Conservation (phyloP, 2,888 invertebrate genomes). For the Dynastes grantii region DNA sequence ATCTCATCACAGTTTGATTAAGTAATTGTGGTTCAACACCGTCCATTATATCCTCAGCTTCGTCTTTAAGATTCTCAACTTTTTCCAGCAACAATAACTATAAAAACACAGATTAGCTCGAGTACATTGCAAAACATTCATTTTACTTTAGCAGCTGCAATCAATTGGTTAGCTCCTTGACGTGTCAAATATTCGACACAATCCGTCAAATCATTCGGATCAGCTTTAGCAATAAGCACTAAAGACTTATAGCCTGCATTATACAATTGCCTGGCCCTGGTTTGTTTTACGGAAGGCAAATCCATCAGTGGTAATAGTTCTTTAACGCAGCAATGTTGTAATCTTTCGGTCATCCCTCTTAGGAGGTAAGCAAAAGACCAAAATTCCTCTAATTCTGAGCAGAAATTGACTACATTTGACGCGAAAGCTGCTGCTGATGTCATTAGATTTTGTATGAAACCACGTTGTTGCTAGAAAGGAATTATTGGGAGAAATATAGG, state of each 20-base stretch:
- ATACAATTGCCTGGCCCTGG: conserved; percentile 87
- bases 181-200: conserved; percentile 81
- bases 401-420: conserved; percentile 84
- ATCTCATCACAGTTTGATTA: conserved; percentile 38
- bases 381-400: conserved; percentile 84
- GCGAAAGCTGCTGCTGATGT: conserved; percentile 82
- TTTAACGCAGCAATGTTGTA: conserved; percentile 86
- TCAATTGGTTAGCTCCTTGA: conserved; percentile 85
- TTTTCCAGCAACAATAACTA: conserved; percentile 88
- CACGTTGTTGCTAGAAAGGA: conserved; percentile 76
- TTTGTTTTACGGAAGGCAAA: conserved; percentile 90
- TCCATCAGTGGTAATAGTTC: conserved; percentile 90
- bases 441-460: conserved; percentile 85
- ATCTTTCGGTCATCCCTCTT: conserved; percentile 79
- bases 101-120: conserved; percentile 59
- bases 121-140: not conserved
- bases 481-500: conserved; percentile 67
- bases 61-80: conserved; percentile 89
- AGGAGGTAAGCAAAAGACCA: conserved; percentile 89
- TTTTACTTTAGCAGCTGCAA: conserved; percentile 88
- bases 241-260: conserved; percentile 87
- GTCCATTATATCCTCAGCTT: conserved; percentile 84
- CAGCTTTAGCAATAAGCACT: conserved; percentile 83
- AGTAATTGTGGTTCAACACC: conserved; percentile 64
- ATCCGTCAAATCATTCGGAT: conserved; percentile 76